Evolutionary conservation across 2,113 vertebrate genomes (phyloP), one percentile per base, ranked within the genome.

Genomic region (Ovibos moschatus): DNA sequence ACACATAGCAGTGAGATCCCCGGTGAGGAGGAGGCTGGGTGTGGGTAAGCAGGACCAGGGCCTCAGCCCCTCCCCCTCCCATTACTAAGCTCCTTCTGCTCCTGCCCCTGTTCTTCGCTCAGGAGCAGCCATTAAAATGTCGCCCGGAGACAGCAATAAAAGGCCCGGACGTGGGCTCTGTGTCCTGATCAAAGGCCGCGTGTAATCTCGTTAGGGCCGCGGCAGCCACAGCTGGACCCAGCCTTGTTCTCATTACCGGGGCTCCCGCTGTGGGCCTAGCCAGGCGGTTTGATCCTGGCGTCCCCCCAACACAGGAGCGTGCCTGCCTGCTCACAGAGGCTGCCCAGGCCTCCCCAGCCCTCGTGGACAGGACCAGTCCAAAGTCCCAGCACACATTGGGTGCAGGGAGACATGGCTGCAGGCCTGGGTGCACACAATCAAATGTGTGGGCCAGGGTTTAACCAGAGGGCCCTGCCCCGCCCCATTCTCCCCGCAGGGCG

Each of bases 121-220:
- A 86, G 98, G 97, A 99, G 99, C 99, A 99, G 98, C 99, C 99
- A 99, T 99, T 99, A 99, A 99, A 99, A 99, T 98, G 99, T 99
- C 99, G 99, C 99, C 99, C 98, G 99, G 99, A 99, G 99, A 99
- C 99, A 99, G 99, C 99, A 99, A 99, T 99, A 99, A 99, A 99
- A 99, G 98, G 98, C 99, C 98, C 98, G 98, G 99, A 99, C 98
- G 97, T 99, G 99, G 99, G 99, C 99, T 99, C 99, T 99, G 99
- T 99, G 98, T 99, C 99, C 99, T 99, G 99, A 99, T 99, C 99
- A 99, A 99, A 99, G 99, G 99, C 99, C 99, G 99, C 97, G 95
- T 99, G 99, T 99, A 99, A 99, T 99, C 99, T 99, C 97, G 99
- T 99, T 99, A 99, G 99, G 99, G 98, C 99, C 98, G 98, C 98